Evolutionary conservation across 1,140 invertebrate species (phyloP), one percentile per base, ranked within the genome.

Genomic region (Eriosoma lanigerum): DNA sequence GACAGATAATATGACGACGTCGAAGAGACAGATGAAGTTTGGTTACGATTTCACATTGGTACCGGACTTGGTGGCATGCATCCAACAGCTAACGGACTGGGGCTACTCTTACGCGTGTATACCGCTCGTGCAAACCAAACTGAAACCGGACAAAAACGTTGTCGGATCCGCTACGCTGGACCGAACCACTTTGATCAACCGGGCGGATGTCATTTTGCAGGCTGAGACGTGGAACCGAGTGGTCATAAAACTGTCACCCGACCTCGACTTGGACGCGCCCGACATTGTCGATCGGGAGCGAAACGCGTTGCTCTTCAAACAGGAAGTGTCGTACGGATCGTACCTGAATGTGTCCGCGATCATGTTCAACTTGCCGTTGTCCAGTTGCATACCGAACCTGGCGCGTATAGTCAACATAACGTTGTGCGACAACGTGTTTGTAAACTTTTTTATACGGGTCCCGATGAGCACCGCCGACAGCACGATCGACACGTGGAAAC

Each of bases 261-360:
- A 83, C 72, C 50, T 84, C 3, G 58, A 84, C 52, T 87, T 90
- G 26, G 91, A 92, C 84, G 89, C 88, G 8, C 85, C 86, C 48
- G 85, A 89, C 83, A 84, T 85, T 50, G 83, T 87, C 17, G 84
- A 92, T n/a, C 87, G 91, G 15, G 89, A 90, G 83, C 90, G 92
- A 82, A 92, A 92, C 82, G 93, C 94, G 86, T 87, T 92, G 83
- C 87, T 90, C 46, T 86, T 98, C 1, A 87, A 89, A 62, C 92
- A 96, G 84, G 96, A 98, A 86, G 85, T 97, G 8, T 87, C 88
- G 1, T 95, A 94, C 85, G 92, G 93, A 21, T 88, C 90, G 68
- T 95, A 97, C 85, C 88, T 98, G 38, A 90, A 92, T 66, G 87
- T 96, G 17, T 89, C 91, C 48, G 93, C 94, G 24, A 88, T 96